Conservation (phyloP, 2,797 vertebrate species). For the Phoxinus dragarum region DNA sequence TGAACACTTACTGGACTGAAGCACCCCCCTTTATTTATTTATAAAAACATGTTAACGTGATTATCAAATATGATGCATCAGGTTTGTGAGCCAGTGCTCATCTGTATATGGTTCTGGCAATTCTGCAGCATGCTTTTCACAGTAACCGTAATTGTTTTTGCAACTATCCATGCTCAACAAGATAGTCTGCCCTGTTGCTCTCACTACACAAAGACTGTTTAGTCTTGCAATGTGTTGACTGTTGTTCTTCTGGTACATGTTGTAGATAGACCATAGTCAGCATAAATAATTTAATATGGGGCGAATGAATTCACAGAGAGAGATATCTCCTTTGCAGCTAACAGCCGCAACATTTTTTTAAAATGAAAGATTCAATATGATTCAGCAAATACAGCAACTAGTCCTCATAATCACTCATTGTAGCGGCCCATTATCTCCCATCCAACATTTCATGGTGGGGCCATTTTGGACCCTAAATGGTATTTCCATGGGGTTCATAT, state of each 20-base stretch:
- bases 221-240: neutral
- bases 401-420: neutral
- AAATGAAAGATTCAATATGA: too few species aligned
- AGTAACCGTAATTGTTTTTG: neutral
- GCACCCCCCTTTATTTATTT: too few species aligned
- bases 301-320: neutral
- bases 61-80: neutral
- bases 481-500: neutral
- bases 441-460: neutral
- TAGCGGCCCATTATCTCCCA: neutral
- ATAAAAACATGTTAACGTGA: too few species aligned
- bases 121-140: neutral
- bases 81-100: neutral
- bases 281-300: neutral
- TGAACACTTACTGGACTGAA: neutral
- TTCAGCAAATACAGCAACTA: neutral
- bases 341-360: too few species aligned
- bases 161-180: neutral
- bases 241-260: neutral
- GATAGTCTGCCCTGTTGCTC: neutral
- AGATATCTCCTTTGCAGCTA: neutral
- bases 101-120: neutral
- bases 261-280: neutral
- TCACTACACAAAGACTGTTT: slow-evolving; percentile 1
- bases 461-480: neutral